Evolutionary conservation across 2,888 invertebrate genomes (phyloP).

Genomic region (Coelinius sp.): DNA sequence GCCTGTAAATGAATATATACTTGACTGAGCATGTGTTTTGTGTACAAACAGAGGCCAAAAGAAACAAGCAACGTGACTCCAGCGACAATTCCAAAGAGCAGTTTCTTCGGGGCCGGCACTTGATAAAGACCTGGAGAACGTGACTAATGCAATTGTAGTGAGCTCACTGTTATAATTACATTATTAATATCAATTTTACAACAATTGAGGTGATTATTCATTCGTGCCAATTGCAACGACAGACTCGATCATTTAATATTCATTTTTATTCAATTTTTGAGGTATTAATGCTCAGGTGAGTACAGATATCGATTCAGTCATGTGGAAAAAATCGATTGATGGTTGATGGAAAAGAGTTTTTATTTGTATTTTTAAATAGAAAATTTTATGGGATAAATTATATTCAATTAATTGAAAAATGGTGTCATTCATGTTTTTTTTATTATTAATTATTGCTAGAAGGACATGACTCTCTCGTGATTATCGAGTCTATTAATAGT

Average conservation of each 20-base stretch:
- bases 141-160: not conserved
- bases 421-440: no score
- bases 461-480: no score
- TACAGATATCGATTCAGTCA: not conserved
- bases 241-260: not conserved
- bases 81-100: not conserved
- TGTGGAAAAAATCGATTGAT: not conserved
- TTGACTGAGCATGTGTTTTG: constrained; percentile 1
- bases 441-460: no score
- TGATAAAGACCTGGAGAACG: constrained; percentile 20
- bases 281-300: constrained; percentile 7
- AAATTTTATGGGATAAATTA: not conserved
- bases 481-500: no score
- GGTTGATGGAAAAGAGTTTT: not conserved
- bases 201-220: not conserved
- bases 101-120: constrained; percentile 19
- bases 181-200: constrained; percentile 1
- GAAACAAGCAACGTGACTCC: not conserved
- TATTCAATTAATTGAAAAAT: not conserved
- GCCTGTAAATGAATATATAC: not conserved
- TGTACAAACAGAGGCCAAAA: constrained; percentile 6
- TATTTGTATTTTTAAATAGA: not conserved
- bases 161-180: not conserved
- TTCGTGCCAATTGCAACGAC: not conserved
- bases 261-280: not conserved